Percentiles rank a stretch among this genome's conserved stretches.
phyloP scores from a whole-genome alignment of 2,113 vertebrate genomes.

The Gobio gobio region DNA sequence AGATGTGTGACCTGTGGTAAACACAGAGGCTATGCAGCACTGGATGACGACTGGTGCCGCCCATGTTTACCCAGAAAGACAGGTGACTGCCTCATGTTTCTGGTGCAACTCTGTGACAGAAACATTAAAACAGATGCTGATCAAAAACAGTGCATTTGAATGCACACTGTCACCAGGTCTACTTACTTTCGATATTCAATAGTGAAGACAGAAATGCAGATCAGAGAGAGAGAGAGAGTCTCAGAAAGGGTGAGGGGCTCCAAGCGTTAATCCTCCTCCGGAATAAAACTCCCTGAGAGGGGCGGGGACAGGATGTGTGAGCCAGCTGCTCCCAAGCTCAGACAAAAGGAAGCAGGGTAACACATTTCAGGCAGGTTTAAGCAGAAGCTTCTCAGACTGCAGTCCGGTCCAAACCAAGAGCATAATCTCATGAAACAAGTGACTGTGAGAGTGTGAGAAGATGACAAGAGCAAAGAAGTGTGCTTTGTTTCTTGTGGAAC shows the following conservation, averaged over 20 bases:
- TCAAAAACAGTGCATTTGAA: background rate
- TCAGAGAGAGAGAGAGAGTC: background rate
- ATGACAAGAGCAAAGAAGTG: background rate
- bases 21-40: background rate
- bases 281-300: slow-evolving; percentile 55
- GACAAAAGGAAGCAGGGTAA: slow-evolving; percentile 76
- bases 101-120: background rate
- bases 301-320: slow-evolving; percentile 70
- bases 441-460: background rate
- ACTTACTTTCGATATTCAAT: background rate
- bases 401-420: slow-evolving; percentile 14
- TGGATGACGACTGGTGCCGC: slow-evolving; percentile 8
- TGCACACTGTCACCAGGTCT: background rate
- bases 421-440: slow-evolving; percentile 9
- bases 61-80: slow-evolving; percentile 53
- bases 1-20: background rate
- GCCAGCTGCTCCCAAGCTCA: slow-evolving; percentile 76
- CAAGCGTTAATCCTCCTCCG: slow-evolving; percentile 68
- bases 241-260: slow-evolving; percentile 30
- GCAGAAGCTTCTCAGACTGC: slow-evolving; percentile 59
- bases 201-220: background rate
- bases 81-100: slow-evolving; percentile 41
- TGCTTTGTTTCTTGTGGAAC: background rate
- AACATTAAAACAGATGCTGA: background rate
- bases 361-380: slow-evolving; percentile 66